Evolutionary conservation across 35 echinoderm and acorn worm genomes (phyloP).

Genomic region (Chiridota heheva): DNA sequence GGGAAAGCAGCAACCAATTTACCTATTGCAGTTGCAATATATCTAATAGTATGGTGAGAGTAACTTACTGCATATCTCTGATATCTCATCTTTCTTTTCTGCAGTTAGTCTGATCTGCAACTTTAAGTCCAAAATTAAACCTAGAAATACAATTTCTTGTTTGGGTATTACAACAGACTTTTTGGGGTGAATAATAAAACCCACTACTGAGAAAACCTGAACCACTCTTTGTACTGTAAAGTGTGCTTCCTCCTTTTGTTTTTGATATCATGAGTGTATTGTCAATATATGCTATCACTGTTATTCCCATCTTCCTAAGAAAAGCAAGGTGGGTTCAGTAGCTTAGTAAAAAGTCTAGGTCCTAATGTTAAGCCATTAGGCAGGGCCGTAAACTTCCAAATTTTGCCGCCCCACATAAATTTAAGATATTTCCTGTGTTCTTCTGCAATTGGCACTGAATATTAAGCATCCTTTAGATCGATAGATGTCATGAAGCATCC

Average conservation of each 20-base stretch:
- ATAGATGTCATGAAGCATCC: conserved; percentile 66
- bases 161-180: conserved; percentile 48
- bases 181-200: conserved; percentile 64
- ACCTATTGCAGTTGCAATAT: conserved; percentile 57
- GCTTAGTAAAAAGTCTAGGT: conserved; percentile 71
- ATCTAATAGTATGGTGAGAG: conserved; percentile 39
- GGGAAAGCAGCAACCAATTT: conserved; percentile 67
- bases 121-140: conserved; percentile 63
- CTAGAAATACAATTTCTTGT: conserved; percentile 54
- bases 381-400: conserved; percentile 49
- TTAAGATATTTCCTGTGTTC: conserved; percentile 50
- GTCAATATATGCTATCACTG: conserved; percentile 38
- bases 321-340: conserved; percentile 52
- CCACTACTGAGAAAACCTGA: conserved; percentile 29
- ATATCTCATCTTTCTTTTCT: conserved; percentile 56
- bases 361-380: conserved; percentile 67
- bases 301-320: not conserved
- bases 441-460: conserved; percentile 66
- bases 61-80: conserved; percentile 25
- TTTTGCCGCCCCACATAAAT: conserved; percentile 38
- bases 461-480: conserved; percentile 77
- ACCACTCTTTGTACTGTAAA: conserved; percentile 5
- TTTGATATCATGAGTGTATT: conserved; percentile 12
- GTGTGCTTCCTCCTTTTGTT: not conserved
- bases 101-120: conserved; percentile 49